Percentiles rank a stretch among this genome's conserved stretches.
These are phyloP conservation scores for Eurystomus gularis DNA, from an alignment of 2,113 vertebrate genomes.

Conservation along the genomic window DNA sequence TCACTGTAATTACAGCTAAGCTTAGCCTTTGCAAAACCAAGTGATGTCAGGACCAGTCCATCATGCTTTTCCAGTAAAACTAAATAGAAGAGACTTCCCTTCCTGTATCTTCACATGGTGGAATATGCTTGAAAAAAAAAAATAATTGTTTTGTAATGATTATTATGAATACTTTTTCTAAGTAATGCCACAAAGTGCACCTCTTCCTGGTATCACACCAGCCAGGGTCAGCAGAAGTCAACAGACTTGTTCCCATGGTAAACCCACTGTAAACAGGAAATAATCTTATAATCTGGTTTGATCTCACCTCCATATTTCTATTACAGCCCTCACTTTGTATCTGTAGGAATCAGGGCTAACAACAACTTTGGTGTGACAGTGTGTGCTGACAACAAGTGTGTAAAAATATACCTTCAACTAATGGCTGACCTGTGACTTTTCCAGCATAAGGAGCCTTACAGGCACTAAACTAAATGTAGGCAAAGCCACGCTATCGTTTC, in stretches of 20 bases:
- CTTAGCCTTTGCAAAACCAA: constrained; percentile 44
- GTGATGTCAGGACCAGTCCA: constrained; percentile 36
- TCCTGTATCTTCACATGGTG: neutral
- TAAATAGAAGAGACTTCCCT: neutral
- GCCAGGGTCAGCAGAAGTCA: neutral
- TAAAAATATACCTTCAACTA: neutral
- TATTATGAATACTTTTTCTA: neutral
- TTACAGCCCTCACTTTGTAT: neutral
- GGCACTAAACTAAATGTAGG: neutral
- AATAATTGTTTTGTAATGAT: neutral
- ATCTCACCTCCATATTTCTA: neutral
- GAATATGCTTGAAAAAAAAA: neutral
- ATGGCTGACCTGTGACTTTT: neutral
- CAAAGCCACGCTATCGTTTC: neutral
- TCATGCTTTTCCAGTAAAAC: constrained; percentile 29
- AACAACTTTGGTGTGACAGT: neutral
- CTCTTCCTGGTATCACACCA: neutral
- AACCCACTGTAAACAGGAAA: neutral
- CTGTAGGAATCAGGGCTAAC: neutral
- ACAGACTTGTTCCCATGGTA: neutral
- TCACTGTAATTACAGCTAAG: constrained; percentile 43
- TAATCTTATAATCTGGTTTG: neutral
- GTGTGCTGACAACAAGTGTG: neutral
- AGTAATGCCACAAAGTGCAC: neutral
- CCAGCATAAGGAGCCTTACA: neutral